These are phyloP conservation scores for Acanthornis magna DNA, from an alignment of 2,797 vertebrate species.

Conservation along the genomic window DNA sequence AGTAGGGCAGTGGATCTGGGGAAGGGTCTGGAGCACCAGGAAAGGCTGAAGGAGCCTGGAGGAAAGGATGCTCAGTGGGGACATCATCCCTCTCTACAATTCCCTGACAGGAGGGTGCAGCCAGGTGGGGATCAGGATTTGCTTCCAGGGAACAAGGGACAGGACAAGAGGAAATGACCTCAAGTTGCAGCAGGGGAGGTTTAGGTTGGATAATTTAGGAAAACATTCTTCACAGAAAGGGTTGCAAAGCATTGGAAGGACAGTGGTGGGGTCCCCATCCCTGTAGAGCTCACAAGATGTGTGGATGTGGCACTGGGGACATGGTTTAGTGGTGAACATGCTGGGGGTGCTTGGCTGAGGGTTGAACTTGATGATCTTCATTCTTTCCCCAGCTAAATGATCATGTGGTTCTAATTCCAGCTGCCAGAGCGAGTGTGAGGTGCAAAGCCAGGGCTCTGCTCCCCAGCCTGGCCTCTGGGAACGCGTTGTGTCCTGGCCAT, in stretches of 20 bases:
- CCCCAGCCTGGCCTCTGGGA: neutral
- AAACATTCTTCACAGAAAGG: neutral
- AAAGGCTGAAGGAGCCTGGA: neutral
- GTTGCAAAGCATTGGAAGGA: neutral
- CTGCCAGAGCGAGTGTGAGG: neutral
- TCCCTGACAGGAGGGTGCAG: neutral
- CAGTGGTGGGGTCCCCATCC: neutral
- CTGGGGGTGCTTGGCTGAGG: neutral
- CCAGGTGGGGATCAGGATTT: neutral
- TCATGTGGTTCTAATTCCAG: neutral
- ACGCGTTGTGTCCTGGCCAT: accelerated
- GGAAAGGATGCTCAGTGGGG: neutral
- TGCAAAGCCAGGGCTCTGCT: neutral
- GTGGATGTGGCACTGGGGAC: neutral
- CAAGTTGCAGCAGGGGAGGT: neutral
- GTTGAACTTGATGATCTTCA: neutral
- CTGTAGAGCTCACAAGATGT: accelerated
- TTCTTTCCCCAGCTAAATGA: accelerated
- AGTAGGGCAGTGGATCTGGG: neutral
- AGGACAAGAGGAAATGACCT: neutral
- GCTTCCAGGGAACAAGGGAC: neutral
- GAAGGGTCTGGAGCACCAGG: neutral
- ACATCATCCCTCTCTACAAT: too few relatives aligned
- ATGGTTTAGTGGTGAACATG: accelerated
- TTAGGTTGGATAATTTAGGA: neutral